These are phyloP conservation scores for Montipora efflorescens DNA, from an alignment of 64 coral and sea anemone genomes.

Conservation along the genomic window DNA sequence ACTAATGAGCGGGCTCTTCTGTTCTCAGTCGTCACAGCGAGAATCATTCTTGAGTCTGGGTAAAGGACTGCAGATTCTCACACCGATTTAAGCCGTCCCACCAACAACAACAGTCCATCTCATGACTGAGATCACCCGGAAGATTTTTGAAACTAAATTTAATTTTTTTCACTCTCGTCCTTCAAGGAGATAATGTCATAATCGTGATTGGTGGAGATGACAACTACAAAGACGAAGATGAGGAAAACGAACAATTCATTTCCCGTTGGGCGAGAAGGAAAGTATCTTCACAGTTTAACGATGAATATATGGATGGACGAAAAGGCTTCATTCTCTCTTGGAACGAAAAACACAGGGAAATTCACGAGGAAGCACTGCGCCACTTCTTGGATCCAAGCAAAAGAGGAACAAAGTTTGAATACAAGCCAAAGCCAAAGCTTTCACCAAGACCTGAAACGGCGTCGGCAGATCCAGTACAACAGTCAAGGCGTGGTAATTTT, in stretches of 20 bases:
- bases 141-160: too few species aligned
- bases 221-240: constrained; percentile 67
- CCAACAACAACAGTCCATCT: too few species aligned
- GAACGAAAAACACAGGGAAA: constrained; percentile 63
- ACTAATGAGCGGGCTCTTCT: too few species aligned
- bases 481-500: too few species aligned
- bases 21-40: too few species aligned
- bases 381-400: constrained; percentile 53
- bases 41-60: too few species aligned
- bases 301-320: constrained; percentile 58
- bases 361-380: constrained; percentile 71
- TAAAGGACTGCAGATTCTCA: too few species aligned
- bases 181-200: constrained; percentile 68
- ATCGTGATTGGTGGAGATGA: constrained; percentile 83
- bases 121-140: too few species aligned
- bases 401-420: constrained; percentile 45
- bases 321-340: constrained; percentile 84
- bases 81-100: too few species aligned
- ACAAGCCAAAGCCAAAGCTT: too few species aligned
- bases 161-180: not conserved
- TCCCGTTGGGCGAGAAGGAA: constrained; percentile 68
- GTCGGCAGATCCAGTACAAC: too few species aligned
- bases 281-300: constrained; percentile 43
- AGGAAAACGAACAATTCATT: constrained; percentile 29
- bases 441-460: too few species aligned